Evolutionary conservation across 2,113 vertebrate species (phyloP), one percentile per base, ranked within the genome.

Genomic region (Amblyornis subalaris): DNA sequence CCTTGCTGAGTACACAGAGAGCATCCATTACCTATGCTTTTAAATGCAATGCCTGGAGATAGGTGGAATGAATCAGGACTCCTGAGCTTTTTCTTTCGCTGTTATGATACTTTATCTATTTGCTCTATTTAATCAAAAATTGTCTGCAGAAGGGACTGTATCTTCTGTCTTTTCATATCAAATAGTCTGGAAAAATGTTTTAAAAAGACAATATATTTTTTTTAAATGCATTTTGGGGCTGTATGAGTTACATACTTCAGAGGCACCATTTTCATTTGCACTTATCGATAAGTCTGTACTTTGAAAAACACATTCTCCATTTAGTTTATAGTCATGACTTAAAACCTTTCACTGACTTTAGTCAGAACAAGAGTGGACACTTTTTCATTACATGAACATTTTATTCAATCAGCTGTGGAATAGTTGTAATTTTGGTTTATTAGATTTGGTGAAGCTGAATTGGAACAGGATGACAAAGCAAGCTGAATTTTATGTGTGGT

Each of bases 341-440:
- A 51, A 86, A 94, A 80, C 12, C 12, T 71, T 74, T 36, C 35
- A 77, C 47, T 71, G 35, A 71, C 47, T 76, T 85, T 29, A 88
- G 19, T 90, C 25, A 66, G 13, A 90, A 90, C 3, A 11, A 83
- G 64, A 71, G 29, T 1, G 10, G 69, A 74, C 42, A 83, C 3
- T 84, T 92, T 89, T 84, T 94, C 19, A 69, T 87, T 87, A 61
- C 25, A 38, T 33, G 17, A 88, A 60, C 12, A 38, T 65, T 94
- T 94, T 86, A 84, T 69, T 92, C 69, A 93, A 84, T 87, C 42
- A 81, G 20, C 33, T 86, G 15, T 87, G 83, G 55, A 87, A 71
- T 36, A 69, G 40, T 35, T 90, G 61, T 81, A 78, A 78, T 91
- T 95, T 92, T 89, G 14, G 10, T 92, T 93, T 93, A 86, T 92